phyloP scores from a whole-genome alignment of 1,140 invertebrate genomes.

The Diabrotica undecimpunctata region DNA sequence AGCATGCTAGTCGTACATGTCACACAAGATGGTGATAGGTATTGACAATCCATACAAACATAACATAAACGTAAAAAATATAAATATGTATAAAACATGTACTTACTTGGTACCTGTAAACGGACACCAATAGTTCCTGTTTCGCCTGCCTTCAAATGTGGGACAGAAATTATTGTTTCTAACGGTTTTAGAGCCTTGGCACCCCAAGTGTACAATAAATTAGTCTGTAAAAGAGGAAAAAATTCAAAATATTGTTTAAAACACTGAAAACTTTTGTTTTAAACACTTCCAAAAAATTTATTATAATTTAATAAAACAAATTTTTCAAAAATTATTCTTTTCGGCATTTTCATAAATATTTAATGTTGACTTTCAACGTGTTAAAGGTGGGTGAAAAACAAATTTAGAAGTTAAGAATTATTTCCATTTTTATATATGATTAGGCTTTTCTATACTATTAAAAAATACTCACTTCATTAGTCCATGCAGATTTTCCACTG shows the following conservation, averaged over 20 bases:
- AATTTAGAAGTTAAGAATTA: too few relatives aligned
- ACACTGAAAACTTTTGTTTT: neutral
- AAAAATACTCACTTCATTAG: slow-evolving; percentile 32
- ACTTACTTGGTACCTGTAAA: slow-evolving; percentile 44
- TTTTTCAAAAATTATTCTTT: too few relatives aligned
- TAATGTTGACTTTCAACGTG: too few relatives aligned
- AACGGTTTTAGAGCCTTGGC: slow-evolving; percentile 38
- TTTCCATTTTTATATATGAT: too few relatives aligned
- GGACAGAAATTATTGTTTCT: slow-evolving; percentile 36
- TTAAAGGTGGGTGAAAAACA: too few relatives aligned
- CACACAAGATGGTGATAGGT: too few relatives aligned
- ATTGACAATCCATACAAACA: neutral
- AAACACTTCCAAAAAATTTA: too few relatives aligned
- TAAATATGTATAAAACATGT: neutral
- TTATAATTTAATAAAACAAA: too few relatives aligned
- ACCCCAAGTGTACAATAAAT: slow-evolving; percentile 44
- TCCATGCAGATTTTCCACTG: slow-evolving; percentile 41
- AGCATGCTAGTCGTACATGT: neutral
- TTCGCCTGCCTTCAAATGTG: slow-evolving; percentile 42
- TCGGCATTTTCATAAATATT: too few relatives aligned
- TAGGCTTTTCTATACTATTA: too few relatives aligned
- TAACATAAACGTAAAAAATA: neutral
- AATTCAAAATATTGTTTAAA: neutral
- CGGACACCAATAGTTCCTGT: slow-evolving; percentile 39
- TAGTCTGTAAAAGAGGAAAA: slow-evolving; percentile 36